Evolutionary conservation across 2,888 invertebrate genomes (phyloP).

Genomic region (Drosophila paramelanica): DNA sequence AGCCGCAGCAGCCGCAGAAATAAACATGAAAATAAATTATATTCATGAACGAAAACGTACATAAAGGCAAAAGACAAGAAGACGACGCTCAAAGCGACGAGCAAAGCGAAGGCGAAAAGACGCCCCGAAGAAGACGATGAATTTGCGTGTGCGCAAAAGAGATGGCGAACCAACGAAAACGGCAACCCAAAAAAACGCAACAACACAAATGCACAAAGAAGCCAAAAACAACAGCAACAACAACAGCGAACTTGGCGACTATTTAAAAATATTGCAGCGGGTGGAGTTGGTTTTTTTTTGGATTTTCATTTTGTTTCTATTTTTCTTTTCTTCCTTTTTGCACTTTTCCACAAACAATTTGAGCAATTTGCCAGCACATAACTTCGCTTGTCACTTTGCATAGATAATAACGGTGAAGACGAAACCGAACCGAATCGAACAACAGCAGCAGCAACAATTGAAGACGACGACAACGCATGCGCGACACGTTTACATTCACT

Average conservation of each 20-base stretch:
- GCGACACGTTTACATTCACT: constrained; percentile 81
- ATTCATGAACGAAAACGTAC: constrained; percentile 70
- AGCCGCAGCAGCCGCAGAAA: constrained; percentile 53
- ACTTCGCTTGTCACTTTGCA: constrained; percentile 63
- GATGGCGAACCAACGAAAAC: constrained; percentile 60
- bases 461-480: constrained; percentile 64
- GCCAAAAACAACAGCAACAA: constrained; percentile 30
- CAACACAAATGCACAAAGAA: constrained; percentile 41
- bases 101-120: constrained; percentile 69
- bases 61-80: constrained; percentile 61
- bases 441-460: constrained; percentile 16
- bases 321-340: constrained; percentile 42
- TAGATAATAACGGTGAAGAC: constrained; percentile 75
- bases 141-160: constrained; percentile 66
- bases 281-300: constrained; percentile 39
- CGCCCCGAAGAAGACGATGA: constrained; percentile 33
- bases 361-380: constrained; percentile 60
- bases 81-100: constrained; percentile 59
- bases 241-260: constrained; percentile 32
- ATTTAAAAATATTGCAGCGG: constrained; percentile 57
- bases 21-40: constrained; percentile 72
- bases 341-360: constrained; percentile 56
- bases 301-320: constrained; percentile 11
- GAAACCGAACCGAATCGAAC: constrained; percentile 44
- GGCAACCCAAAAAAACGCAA: constrained; percentile 57